Conservation (phyloP, 2,113 vertebrate genomes). For the Caloenas nicobarica region DNA sequence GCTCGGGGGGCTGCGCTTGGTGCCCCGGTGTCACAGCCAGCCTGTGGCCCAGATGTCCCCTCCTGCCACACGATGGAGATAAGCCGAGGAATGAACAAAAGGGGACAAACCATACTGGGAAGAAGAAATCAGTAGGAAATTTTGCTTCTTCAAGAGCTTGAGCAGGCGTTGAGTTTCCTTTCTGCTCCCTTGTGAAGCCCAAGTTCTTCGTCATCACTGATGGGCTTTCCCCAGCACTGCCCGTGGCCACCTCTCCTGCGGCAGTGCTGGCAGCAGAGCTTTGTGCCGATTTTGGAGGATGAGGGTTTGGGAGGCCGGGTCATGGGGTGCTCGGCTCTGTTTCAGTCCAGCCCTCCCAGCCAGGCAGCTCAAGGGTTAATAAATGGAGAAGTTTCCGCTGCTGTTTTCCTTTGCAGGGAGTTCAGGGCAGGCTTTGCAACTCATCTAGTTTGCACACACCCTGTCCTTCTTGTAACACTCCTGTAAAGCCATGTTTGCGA, state of each 20-base stretch:
- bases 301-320: too few species aligned
- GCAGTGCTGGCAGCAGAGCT: not conserved
- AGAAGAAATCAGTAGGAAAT: not conserved
- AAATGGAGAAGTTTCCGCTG: not conserved
- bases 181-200: not conserved
- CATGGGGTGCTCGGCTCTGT: not conserved
- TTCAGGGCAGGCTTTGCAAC: not conserved
- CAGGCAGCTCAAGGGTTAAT: not conserved
- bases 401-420: not conserved
- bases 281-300: not conserved
- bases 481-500: not conserved
- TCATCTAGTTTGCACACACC: not conserved
- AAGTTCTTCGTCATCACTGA: not conserved
- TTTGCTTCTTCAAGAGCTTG: not conserved
- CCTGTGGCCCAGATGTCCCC: rapidly evolving
- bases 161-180: not conserved
- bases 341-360: not conserved
- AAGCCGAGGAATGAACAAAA: not conserved
- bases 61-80: not conserved
- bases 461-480: not conserved
- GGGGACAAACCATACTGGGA: not conserved
- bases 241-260: not conserved
- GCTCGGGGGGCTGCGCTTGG: not conserved
- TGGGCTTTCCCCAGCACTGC: not conserved
- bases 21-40: not conserved